Percentiles rank a stretch among this genome's conserved stretches.
phyloP scores from a whole-genome alignment of 1,140 invertebrate genomes.

The Hydropsyche tenuis region DNA sequence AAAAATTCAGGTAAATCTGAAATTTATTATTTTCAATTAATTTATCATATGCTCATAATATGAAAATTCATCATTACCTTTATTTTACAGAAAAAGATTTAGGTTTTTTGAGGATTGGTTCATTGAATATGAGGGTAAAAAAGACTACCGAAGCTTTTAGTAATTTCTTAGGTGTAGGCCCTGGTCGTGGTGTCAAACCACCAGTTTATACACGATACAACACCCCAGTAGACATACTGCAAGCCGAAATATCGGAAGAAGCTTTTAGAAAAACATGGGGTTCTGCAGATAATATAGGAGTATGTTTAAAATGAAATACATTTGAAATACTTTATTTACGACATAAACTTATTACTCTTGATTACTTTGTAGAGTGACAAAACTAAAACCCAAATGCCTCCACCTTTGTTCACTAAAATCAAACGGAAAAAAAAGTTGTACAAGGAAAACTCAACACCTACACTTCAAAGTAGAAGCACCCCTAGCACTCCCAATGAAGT shows the following conservation, averaged over 20 bases:
- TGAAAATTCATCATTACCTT: not conserved
- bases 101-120: conserved; percentile 88
- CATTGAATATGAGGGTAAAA: conserved; percentile 88
- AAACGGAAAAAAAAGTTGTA: conserved; percentile 36
- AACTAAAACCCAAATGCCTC: conserved; percentile 67
- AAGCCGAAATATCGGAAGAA: conserved; percentile 41
- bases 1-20: conserved; percentile 69
- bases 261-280: conserved; percentile 82
- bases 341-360: too few species aligned
- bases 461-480: conserved; percentile 63
- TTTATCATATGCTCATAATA: not conserved
- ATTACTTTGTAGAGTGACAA: conserved; percentile 58
- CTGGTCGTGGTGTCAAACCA: conserved; percentile 56
- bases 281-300: conserved; percentile 79
- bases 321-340: not conserved
- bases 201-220: not conserved
- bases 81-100: conserved; percentile 76
- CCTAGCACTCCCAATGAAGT: conserved; percentile 68
- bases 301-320: not conserved
- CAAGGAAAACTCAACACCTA: not conserved
- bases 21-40: not conserved
- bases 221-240: conserved; percentile 17
- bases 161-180: conserved; percentile 81
- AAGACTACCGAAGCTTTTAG: conserved; percentile 90
- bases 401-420: conserved; percentile 36